phyloP scores from a whole-genome alignment of 2,888 invertebrate species.

The Dastarcus helophoroides region DNA sequence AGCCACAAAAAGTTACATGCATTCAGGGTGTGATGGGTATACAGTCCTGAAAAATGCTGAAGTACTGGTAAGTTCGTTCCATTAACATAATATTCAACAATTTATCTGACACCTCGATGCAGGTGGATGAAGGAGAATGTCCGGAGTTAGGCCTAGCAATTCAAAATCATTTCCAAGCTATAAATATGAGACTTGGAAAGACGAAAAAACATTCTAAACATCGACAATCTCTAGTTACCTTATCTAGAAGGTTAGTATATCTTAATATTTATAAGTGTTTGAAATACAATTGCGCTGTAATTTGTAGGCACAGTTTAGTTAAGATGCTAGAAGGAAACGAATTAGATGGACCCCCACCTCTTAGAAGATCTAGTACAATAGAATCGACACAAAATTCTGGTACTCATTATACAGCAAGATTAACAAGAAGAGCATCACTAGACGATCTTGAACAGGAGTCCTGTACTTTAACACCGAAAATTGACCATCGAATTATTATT shows the following conservation, averaged over 20 bases:
- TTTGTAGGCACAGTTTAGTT: conserved; percentile 58
- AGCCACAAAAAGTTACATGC: conserved; percentile 73
- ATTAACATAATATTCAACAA: conserved; percentile 5
- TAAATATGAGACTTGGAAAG: conserved; percentile 65
- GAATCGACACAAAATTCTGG: conserved; percentile 25
- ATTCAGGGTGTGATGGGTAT: conserved; percentile 77
- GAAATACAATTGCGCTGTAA: conserved; percentile 3
- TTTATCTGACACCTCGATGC: conserved; percentile 13
- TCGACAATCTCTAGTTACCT: conserved; percentile 72
- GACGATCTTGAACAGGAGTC: conserved; percentile 75
- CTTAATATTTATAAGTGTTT: background rate
- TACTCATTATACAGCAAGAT: conserved; percentile 35
- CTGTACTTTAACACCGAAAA: conserved; percentile 67
- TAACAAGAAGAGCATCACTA: conserved; percentile 60
- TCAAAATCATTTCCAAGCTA: conserved; percentile 84
- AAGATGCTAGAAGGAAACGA: conserved; percentile 63
- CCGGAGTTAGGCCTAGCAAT: conserved; percentile 74
- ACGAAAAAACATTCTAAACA: conserved; percentile 63
- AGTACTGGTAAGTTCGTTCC: conserved; percentile 54
- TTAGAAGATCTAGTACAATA: conserved; percentile 43
- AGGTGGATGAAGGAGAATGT: conserved; percentile 78
- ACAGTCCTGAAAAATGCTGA: conserved; percentile 60
- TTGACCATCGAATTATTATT: conserved; percentile 70
- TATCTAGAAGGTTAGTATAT: conserved; percentile 55
- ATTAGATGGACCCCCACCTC: conserved; percentile 59